Conservation (phyloP, 2,113 vertebrate genomes). For the Orthonyx spaldingii region DNA sequence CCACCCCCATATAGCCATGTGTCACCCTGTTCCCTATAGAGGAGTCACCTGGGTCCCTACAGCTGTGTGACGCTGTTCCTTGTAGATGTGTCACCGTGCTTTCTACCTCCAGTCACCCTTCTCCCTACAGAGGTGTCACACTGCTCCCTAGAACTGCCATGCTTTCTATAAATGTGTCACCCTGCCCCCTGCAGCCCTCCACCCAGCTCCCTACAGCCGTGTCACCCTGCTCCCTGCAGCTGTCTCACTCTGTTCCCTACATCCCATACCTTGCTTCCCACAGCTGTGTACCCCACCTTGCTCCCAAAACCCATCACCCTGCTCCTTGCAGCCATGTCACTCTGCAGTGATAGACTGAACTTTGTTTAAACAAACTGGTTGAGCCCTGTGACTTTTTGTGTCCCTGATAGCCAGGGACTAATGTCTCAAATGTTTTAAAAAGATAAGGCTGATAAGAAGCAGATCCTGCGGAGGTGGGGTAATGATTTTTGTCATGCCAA, state of each 20-base stretch:
- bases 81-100: too few relatives aligned
- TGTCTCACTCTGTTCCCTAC: not conserved
- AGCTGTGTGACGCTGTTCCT: not conserved
- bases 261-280: too few relatives aligned
- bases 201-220: not conserved
- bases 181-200: not conserved
- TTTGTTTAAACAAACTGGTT: not conserved
- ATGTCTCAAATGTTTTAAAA: not conserved
- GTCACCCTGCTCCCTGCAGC: too few relatives aligned
- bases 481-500: not conserved
- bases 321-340: rapidly evolving
- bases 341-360: not conserved
- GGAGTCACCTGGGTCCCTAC: too few relatives aligned
- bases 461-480: rapidly evolving
- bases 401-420: not conserved
- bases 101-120: too few relatives aligned
- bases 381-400: not conserved
- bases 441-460: not conserved
- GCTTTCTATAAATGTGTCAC: too few relatives aligned
- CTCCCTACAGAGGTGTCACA: too few relatives aligned
- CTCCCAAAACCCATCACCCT: not conserved
- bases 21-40: not conserved
- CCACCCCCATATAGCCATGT: too few relatives aligned
- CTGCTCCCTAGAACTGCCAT: too few relatives aligned
- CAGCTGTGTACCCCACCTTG: not conserved